These are phyloP conservation scores for Drosophila mettleri DNA, from an alignment of 2,888 invertebrate genomes.

Conservation along the genomic window DNA sequence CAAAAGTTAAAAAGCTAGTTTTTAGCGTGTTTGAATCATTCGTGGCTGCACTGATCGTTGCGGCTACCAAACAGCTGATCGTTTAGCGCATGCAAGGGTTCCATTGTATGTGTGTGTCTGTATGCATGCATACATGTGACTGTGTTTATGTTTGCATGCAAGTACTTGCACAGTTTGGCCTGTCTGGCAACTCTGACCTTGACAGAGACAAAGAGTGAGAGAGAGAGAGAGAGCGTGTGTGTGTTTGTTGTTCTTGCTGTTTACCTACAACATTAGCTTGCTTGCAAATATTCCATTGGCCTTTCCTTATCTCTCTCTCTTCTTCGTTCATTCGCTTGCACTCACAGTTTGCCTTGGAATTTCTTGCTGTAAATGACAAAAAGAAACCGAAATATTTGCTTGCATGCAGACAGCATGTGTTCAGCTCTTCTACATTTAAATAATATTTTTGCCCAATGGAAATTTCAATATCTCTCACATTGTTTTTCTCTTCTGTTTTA, in stretches of 20 bases:
- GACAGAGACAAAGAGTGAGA: constrained; percentile 9
- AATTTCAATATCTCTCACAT: constrained; percentile 1
- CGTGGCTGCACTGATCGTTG: constrained; percentile 8
- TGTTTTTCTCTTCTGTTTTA: constrained; percentile 3
- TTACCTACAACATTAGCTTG: constrained; percentile 12
- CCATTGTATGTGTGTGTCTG: neutral
- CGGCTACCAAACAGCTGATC: constrained; percentile 35
- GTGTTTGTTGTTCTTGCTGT: neutral
- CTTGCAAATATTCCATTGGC: constrained; percentile 41
- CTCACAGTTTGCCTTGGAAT: constrained; percentile 1
- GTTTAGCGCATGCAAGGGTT: neutral
- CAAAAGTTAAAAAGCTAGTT: neutral
- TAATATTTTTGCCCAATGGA: neutral
- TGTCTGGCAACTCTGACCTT: constrained; percentile 54
- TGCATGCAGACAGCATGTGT: constrained; percentile 3
- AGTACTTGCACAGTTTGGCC: constrained; percentile 15
- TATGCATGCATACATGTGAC: neutral
- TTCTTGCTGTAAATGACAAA: constrained; percentile 16
- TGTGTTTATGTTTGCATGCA: neutral
- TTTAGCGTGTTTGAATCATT: neutral
- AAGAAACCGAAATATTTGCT: neutral
- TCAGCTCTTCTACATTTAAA: neutral
- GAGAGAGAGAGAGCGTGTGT: neutral
- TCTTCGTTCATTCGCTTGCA: neutral
- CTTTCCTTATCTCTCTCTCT: constrained; percentile 25